Evolutionary conservation across 2,797 vertebrate species (phyloP).

Genomic region (Rhynchotus rufescens): DNA sequence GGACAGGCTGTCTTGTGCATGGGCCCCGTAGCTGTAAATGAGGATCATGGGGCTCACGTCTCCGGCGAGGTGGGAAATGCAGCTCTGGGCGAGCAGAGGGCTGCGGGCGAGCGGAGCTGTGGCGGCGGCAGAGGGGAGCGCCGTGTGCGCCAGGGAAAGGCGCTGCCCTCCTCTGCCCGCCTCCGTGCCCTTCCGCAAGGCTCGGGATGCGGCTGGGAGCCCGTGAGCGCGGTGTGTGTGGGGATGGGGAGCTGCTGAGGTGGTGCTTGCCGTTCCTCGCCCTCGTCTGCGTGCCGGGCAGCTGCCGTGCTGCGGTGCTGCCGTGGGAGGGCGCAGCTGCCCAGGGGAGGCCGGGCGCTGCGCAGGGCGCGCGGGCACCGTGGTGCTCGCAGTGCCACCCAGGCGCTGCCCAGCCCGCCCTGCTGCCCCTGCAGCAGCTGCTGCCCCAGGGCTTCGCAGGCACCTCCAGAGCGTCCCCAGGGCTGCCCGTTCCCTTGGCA

Average conservation of each 20-base stretch:
- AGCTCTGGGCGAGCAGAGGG: neutral
- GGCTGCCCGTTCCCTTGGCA: neutral
- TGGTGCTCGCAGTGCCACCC: too few relatives aligned
- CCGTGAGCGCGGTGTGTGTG: slow-evolving; percentile 61
- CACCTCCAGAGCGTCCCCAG: neutral
- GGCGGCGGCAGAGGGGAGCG: too few relatives aligned
- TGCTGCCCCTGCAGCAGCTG: neutral
- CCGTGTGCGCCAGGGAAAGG: too few relatives aligned
- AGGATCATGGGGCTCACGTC: neutral
- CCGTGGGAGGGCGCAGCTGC: slow-evolving; percentile 70
- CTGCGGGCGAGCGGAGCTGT: neutral
- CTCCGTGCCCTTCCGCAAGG: neutral
- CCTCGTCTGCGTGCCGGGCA: neutral
- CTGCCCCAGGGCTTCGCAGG: neutral
- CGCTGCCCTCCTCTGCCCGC: neutral
- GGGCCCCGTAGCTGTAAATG: neutral
- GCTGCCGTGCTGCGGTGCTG: slow-evolving; percentile 9
- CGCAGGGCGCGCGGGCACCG: neutral
- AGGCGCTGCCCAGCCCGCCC: too few relatives aligned
- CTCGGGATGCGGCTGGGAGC: neutral
- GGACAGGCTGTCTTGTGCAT: slow-evolving; percentile 1
- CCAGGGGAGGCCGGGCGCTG: slow-evolving; percentile 25
- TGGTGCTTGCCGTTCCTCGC: slow-evolving; percentile 6
- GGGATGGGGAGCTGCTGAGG: slow-evolving; percentile 20
- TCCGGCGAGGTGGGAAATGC: neutral